phyloP scores from a whole-genome alignment of 2,888 invertebrate genomes.

The Limnephilus rhombicus region DNA sequence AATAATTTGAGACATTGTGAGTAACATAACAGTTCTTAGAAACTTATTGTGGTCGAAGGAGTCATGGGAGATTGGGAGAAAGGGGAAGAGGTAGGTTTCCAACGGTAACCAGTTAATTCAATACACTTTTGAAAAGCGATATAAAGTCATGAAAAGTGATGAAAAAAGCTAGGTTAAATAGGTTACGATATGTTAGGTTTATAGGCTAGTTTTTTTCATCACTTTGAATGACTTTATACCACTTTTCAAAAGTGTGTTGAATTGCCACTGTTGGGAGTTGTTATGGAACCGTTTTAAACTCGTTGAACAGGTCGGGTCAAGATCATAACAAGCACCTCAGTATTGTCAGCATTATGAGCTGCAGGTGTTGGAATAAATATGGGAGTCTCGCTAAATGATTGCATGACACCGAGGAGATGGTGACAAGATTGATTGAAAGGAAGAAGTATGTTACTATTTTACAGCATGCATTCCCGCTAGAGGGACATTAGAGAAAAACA shows the following conservation, averaged over 20 bases:
- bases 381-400: neutral
- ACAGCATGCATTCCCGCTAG: constrained; percentile 30
- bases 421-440: neutral
- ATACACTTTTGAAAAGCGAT: too few species aligned
- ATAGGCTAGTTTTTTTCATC: too few species aligned
- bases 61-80: neutral
- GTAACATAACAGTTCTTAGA: neutral
- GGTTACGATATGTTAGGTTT: too few species aligned
- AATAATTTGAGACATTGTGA: neutral
- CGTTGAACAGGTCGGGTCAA: too few species aligned
- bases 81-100: neutral
- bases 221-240: too few species aligned
- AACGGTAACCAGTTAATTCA: too few species aligned
- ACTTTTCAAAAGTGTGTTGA: too few species aligned
- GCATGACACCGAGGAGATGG: neutral
- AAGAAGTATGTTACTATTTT: neutral
- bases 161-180: too few species aligned
- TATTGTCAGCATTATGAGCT: neutral
- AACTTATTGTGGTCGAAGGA: neutral
- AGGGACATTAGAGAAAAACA: neutral
- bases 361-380: neutral
- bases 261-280: too few species aligned
- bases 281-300: neutral
- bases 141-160: too few species aligned
- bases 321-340: too few species aligned